Evolutionary conservation across 2,113 vertebrate species (phyloP).

Genomic region (Cololabis saira): DNA sequence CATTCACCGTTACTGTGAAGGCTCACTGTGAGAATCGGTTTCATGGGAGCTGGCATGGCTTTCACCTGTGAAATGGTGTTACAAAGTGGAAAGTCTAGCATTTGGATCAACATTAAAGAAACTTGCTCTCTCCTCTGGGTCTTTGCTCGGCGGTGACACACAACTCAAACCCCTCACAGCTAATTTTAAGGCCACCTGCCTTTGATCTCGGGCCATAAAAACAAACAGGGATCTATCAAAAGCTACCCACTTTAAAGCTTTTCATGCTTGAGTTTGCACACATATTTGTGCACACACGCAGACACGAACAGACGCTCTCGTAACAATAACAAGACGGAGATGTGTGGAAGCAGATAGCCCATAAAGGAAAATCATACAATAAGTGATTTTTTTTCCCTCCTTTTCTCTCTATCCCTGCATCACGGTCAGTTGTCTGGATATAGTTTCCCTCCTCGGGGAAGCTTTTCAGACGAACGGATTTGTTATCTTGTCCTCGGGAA

Average conservation of each 20-base stretch:
- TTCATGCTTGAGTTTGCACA: conserved; percentile 11
- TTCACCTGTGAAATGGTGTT: conserved; percentile 63
- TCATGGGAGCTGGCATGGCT: conserved; percentile 43
- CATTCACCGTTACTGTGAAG: conserved; percentile 14
- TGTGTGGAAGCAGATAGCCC: background rate
- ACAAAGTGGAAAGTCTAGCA: conserved; percentile 52
- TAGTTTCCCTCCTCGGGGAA: background rate
- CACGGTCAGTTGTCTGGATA: too few relatives aligned
- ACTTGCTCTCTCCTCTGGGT: conserved; percentile 29
- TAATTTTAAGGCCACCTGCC: conserved; percentile 62
- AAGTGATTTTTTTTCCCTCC: background rate
- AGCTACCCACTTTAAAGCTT: conserved; percentile 45
- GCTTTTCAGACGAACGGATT: conserved; percentile 1
- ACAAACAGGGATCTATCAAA: conserved; percentile 59
- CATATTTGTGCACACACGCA: conserved; percentile 12
- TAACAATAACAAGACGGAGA: conserved; percentile 20
- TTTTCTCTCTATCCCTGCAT: background rate
- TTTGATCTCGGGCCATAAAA: conserved; percentile 67
- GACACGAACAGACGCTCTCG: conserved; percentile 16
- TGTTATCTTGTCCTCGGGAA: conserved; percentile 24
- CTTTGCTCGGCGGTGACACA: conserved; percentile 55
- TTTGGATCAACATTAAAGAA: conserved; percentile 70
- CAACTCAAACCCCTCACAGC: conserved; percentile 54
- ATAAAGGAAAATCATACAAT: conserved; percentile 36
- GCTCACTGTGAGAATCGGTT: conserved; percentile 46